These are phyloP conservation scores for Tauraco hartlaubi DNA, from an alignment of 2,797 vertebrate species.

Conservation along the genomic window DNA sequence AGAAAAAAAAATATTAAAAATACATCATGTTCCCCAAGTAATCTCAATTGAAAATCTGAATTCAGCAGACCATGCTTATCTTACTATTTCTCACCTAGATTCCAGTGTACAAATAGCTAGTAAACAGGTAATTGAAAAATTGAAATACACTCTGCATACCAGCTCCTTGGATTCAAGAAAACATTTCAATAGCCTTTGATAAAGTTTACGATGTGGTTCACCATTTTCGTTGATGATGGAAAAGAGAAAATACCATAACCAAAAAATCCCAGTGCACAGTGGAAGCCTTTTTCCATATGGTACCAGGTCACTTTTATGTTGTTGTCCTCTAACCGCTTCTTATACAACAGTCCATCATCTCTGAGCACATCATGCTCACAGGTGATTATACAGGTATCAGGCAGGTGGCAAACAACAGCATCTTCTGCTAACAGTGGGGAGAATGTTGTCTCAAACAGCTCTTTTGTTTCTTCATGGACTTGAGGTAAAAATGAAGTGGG, in stretches of 20 bases:
- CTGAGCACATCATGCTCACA: conserved; percentile 20
- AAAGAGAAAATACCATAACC: conserved; percentile 52
- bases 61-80: neutral
- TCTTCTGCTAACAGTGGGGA: conserved; percentile 29
- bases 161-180: neutral
- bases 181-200: neutral
- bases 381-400: conserved; percentile 28
- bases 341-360: conserved; percentile 16
- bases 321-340: conserved; percentile 42
- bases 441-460: neutral
- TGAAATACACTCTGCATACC: neutral
- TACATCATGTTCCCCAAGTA: neutral
- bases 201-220: neutral
- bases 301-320: neutral
- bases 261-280: neutral
- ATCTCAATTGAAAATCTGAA: neutral
- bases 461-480: neutral
- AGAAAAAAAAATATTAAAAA: neutral
- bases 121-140: neutral
- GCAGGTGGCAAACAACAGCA: neutral
- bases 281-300: neutral
- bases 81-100: neutral
- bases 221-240: neutral
- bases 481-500: neutral
- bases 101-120: neutral